Evolutionary conservation across 2,888 invertebrate species (phyloP), one percentile per base, ranked within the genome.

Genomic region (Scaptodrosophila latifasciaeformis): DNA sequence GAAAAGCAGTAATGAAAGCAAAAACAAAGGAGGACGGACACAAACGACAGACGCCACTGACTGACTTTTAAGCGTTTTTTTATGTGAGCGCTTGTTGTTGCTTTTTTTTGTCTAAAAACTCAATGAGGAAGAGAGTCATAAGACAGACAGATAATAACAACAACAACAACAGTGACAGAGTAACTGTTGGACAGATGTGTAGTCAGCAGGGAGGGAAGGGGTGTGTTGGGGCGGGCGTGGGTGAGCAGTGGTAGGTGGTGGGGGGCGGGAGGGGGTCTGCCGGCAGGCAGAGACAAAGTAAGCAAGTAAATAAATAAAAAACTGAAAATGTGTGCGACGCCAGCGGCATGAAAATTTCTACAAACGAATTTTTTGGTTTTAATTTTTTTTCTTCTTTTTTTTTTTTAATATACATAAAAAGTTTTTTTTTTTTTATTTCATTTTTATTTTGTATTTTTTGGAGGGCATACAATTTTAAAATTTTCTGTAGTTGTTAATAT

Each of bases 21-120:
- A n/a, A n/a, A n/a, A n/a, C 24, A 7, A 24, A 7, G 24, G 24
- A 24, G 24, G 24, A 24, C 24, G 24, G 24, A 24, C 7, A 24
- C 3, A 7, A 7, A 24, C 4, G 24, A n/a, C 24, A 3, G 24
- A 7, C 15, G 37, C 37, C 17, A 17, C 37, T 30, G 42, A 45
- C 57, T 63, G 54, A 57, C 56, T 69, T 65, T 65, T 63, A 71
- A 71, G 75, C 71, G 64, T 42, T 57, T 68, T 71, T 70, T 71
- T 66, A 75, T 71, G 66, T 50, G 49, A 5, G 19, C 17, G 19
- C 18, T n/a, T n/a, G n/a, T n/a, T n/a, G n/a, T n/a, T n/a, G n/a
- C n/a, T n/a, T n/a, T n/a, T n/a, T n/a, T n/a, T n/a, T n/a, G n/a
- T n/a, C n/a, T n/a, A n/a, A n/a, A n/a, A n/a, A n/a, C n/a, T n/a